A percentile compares a stretch with the other conserved stretches of the same genome.
Conservation (phyloP, 2,888 invertebrate species). For the Graphium colonna region DNA sequence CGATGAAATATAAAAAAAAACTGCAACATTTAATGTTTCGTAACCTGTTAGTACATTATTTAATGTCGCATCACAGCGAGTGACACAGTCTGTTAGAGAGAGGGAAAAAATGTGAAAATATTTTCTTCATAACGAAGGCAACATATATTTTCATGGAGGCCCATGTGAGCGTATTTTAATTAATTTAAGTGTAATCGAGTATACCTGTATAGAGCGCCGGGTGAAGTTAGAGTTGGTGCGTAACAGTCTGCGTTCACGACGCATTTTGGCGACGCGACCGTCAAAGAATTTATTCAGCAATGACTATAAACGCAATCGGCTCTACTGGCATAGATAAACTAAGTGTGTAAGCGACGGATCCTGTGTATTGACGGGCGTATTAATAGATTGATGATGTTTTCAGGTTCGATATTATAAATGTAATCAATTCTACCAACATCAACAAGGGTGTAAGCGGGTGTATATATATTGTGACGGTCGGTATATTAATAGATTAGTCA, state of each 20-base stretch:
- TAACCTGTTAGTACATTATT: not conserved
- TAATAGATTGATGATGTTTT: too few relatives aligned
- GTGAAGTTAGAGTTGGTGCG: constrained; percentile 94
- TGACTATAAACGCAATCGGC: constrained; percentile 56
- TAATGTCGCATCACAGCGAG: not conserved
- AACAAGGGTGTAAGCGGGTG: too few relatives aligned
- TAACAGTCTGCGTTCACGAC: constrained; percentile 92
- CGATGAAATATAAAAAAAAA: not conserved
- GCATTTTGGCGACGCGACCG: constrained; percentile 93
- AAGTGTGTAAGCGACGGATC: too few relatives aligned
- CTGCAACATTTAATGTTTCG: not conserved
- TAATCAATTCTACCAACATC: too few relatives aligned
- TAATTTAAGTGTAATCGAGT: constrained; percentile 18
- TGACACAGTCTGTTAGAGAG: not conserved
- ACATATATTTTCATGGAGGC: constrained; percentile 2
- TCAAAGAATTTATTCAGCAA: constrained; percentile 94
- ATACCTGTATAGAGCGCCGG: constrained; percentile 90
- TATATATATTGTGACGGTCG: too few relatives aligned
- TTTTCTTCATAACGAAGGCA: constrained; percentile 1
- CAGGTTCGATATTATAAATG: too few relatives aligned
- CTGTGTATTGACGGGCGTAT: too few relatives aligned
- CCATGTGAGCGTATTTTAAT: constrained; percentile 13
- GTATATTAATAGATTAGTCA: too few relatives aligned
- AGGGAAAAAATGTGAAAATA: not conserved
- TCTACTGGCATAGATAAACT: too few relatives aligned